Evolutionary conservation across 2,797 vertebrate species (phyloP), one percentile per base, ranked within the genome.

Genomic region (Sciurus carolinensis): DNA sequence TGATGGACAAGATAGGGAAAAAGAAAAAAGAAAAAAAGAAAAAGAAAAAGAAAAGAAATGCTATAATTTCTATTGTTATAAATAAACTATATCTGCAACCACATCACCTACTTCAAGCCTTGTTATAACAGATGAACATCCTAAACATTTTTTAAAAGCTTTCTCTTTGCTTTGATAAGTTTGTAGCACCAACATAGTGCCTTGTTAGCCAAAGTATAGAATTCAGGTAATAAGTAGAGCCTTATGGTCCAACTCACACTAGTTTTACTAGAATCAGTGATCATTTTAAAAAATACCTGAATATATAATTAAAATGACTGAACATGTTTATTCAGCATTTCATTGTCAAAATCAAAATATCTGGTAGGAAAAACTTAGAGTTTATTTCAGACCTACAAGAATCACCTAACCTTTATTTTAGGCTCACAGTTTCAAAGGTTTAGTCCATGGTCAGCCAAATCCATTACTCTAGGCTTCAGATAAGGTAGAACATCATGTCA

Each of bases 111-210:
- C 17, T 93, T 79, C 33, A 84, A 87, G 14, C 10, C 6, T 95
- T 26, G 3, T 90, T 96, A 47, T 39, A 80, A 17, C 71, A 91
- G 7, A 59, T 36, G 14, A 89, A 50, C 13, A 87, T 91, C 24
- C n/a, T 42, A 33, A 79, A 81, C 87, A n/a, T 22, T 71, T 81
- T 79, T 52, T 44, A 42, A 66, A 10, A 59, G 2, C 24, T 62
- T 88, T 81, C n/a, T 97, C 54, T n/a, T 36, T 87, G 47, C 71
- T 92, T 82, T 89, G 14, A 69, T 86, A 94, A 94, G 72, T 24
- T 57, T 80, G 20, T 3, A 79, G 3, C 13, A 82, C 17, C 4
- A 64, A 81, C 36, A 73, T n/a, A 22, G 36, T 36, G 36, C 36
- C 36, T 36, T 36, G 36, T 36, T 36, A 36, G 3, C 11, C 67